These are phyloP conservation scores for Myanophis thanlyinensis DNA, from an alignment of 2,113 vertebrate species.

Conservation along the genomic window DNA sequence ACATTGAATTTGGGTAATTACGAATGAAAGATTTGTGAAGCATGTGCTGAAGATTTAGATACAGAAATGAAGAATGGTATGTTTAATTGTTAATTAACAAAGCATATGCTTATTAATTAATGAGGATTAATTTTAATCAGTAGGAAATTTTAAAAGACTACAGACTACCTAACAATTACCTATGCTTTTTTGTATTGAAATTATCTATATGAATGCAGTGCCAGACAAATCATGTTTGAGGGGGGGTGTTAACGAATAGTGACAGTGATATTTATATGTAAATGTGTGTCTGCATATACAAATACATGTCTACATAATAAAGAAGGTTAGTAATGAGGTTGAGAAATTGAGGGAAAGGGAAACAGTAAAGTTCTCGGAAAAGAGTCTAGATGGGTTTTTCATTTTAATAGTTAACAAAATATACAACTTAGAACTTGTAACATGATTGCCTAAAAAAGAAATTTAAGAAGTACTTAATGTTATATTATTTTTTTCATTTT, in stretches of 20 bases:
- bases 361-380: neutral
- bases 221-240: neutral
- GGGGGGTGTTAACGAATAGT: neutral
- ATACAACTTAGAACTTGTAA: neutral
- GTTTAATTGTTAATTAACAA: neutral
- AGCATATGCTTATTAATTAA: neutral
- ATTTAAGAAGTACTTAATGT: neutral
- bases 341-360: neutral
- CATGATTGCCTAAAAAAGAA: neutral
- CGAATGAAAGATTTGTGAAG: neutral
- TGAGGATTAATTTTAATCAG: neutral
- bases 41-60: neutral
- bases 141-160: neutral
- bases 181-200: neutral
- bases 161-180: neutral
- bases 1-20: neutral
- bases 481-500: neutral
- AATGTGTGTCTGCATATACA: neutral
- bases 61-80: neutral
- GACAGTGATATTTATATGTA: neutral
- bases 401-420: neutral
- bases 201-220: neutral
- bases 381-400: neutral
- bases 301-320: neutral
- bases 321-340: neutral